phyloP scores from a whole-genome alignment of 2,888 invertebrate species.

The Aleiodes testaceus region DNA sequence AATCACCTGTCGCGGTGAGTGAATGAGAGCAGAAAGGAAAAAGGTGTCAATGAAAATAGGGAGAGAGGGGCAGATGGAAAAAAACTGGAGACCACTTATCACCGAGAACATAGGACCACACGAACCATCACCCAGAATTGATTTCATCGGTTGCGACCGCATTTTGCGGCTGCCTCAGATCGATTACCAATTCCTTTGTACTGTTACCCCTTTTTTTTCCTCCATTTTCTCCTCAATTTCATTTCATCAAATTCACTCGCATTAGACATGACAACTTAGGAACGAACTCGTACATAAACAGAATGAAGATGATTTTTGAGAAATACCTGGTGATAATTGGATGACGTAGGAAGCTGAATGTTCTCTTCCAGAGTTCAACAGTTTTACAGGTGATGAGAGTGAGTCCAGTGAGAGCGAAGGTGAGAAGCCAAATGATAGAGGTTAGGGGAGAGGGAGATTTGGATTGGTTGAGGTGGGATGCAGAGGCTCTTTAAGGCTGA shows the following conservation, averaged over 20 bases:
- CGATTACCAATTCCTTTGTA: conserved; percentile 47
- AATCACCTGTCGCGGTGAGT: conserved; percentile 40
- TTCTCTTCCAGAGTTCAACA: background rate
- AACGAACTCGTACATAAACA: background rate
- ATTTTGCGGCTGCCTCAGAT: conserved; percentile 44
- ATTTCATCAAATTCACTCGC: conserved; percentile 43
- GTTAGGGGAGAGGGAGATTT: conserved; percentile 34
- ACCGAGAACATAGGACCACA: conserved; percentile 41
- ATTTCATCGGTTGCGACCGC: conserved; percentile 43
- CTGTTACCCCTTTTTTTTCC: conserved; percentile 31
- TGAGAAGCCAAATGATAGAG: conserved; percentile 37
- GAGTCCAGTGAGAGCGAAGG: conserved; percentile 24
- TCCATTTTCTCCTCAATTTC: conserved; percentile 34
- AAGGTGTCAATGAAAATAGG: conserved; percentile 21
- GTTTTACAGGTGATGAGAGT: background rate
- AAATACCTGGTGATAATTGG: conserved; percentile 25
- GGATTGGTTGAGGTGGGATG: conserved; percentile 22
- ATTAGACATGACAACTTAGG: too few relatives aligned
- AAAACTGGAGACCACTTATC: conserved; percentile 39
- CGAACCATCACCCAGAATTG: conserved; percentile 45
- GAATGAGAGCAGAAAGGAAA: conserved; percentile 19
- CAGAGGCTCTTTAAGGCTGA: conserved; percentile 33
- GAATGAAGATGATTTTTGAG: background rate
- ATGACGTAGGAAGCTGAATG: background rate
- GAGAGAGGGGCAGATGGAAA: conserved; percentile 13